phyloP scores from a whole-genome alignment of 2,797 vertebrate genomes.

The Cuniculus paca region DNA sequence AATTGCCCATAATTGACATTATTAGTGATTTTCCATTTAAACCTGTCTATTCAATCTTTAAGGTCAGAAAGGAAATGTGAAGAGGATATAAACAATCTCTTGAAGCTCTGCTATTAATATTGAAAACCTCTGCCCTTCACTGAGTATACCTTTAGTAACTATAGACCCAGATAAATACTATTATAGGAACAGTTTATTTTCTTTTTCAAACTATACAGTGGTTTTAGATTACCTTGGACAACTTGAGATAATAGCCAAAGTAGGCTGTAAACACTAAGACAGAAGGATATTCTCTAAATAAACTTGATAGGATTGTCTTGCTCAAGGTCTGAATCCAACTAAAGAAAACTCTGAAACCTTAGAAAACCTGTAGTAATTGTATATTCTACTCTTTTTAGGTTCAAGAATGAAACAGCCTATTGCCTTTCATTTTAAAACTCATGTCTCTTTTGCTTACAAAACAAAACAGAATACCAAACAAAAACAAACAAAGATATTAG shows the following conservation, averaged over 20 bases:
- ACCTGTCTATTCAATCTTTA: constrained; percentile 54
- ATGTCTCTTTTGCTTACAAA: not conserved
- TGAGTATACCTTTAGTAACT: constrained; percentile 36
- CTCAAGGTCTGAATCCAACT: not conserved
- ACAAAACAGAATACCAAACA: not conserved
- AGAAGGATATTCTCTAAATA: not conserved
- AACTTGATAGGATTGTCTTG: not conserved
- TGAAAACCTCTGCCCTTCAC: constrained; percentile 64
- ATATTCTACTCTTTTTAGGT: not conserved
- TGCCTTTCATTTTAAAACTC: constrained; percentile 21
- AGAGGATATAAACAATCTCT: constrained; percentile 49
- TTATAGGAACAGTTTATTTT: constrained; percentile 34
- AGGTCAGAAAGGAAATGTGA: not conserved
- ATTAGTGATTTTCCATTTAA: constrained; percentile 75
- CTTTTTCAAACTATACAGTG: constrained; percentile 52
- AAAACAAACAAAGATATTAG: not conserved
- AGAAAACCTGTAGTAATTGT: not conserved
- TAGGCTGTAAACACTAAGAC: not conserved
- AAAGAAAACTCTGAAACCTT: constrained; percentile 28
- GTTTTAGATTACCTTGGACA: constrained; percentile 37
- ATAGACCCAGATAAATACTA: constrained; percentile 61
- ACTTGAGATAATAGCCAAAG: constrained; percentile 53
- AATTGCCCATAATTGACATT: constrained; percentile 58
- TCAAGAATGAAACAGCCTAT: not conserved
- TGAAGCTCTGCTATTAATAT: constrained; percentile 62